phyloP scores from a whole-genome alignment of 37 sponge, comb jelly and placozoan species.

The Geodia barretti region DNA sequence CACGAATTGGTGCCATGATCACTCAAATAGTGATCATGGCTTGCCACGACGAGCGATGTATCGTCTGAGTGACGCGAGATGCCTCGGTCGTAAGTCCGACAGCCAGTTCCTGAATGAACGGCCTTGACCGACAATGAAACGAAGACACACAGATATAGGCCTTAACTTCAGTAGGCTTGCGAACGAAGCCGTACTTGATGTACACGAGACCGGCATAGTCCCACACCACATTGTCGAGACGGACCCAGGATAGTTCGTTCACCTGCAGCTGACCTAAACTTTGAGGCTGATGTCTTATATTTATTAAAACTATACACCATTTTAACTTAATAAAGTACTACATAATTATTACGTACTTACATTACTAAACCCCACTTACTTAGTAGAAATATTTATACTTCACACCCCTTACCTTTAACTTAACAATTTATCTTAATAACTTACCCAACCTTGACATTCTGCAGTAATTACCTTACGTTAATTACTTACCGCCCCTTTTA shows the following conservation, averaged over 20 bases:
- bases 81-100: slow-evolving; percentile 18
- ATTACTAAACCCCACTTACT: no score
- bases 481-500: no score
- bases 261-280: slow-evolving; percentile 22
- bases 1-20: slow-evolving; percentile 44
- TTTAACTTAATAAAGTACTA: no score
- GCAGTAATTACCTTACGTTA: no score
- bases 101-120: slow-evolving; percentile 26
- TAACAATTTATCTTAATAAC: no score
- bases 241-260: slow-evolving; percentile 29
- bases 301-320: no score
- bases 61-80: slow-evolving; percentile 21
- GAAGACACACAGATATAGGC: slow-evolving; percentile 30
- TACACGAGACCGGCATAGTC: slow-evolving; percentile 52
- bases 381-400: no score
- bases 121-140: slow-evolving; percentile 18
- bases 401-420: no score
- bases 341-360: no score
- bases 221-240: slow-evolving; percentile 31
- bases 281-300: slow-evolving; percentile 16
- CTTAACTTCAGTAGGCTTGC: slow-evolving; percentile 8
- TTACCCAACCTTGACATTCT: no score
- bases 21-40: slow-evolving; percentile 10
- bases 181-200: slow-evolving; percentile 18
- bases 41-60: slow-evolving; percentile 19